phyloP scores from a whole-genome alignment of 2,888 invertebrate genomes.

The Uloborus plumipes region DNA sequence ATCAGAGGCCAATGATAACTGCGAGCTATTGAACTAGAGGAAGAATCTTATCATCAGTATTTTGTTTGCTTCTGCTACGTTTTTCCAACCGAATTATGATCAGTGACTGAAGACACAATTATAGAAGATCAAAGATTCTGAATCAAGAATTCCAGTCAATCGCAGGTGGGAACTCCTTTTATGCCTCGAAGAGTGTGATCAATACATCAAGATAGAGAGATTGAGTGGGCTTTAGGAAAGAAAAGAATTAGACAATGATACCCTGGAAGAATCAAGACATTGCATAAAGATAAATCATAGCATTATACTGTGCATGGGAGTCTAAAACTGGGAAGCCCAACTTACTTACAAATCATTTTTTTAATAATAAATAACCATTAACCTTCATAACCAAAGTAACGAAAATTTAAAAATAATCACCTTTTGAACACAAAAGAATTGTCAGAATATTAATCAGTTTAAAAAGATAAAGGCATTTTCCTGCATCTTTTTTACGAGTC shows the following conservation, averaged over 20 bases:
- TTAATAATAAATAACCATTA: too few species aligned
- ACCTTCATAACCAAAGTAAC: too few species aligned
- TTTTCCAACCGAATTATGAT: conserved; percentile 14
- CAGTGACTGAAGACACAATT: conserved; percentile 22
- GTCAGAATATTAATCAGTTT: too few species aligned
- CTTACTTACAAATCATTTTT: too few species aligned
- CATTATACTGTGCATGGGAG: conserved; percentile 16
- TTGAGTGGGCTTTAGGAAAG: conserved; percentile 21
- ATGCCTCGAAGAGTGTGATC: conserved; percentile 40
- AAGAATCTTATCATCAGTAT: too few species aligned
- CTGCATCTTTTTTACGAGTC: too few species aligned
- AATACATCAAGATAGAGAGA: conserved; percentile 41
- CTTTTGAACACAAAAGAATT: too few species aligned
- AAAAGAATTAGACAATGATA: background rate
- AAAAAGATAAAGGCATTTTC: too few species aligned
- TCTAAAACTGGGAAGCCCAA: conserved; percentile 18
- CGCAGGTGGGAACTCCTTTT: conserved; percentile 44
- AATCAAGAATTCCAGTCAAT: conserved; percentile 7
- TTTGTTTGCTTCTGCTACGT: too few species aligned
- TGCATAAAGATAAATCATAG: conserved; percentile 3
- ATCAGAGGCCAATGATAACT: too few species aligned
- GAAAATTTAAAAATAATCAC: too few species aligned
- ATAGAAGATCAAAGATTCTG: conserved; percentile 13
- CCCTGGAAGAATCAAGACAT: background rate
- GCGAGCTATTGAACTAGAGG: too few species aligned